A percentile compares a stretch with the other conserved stretches of the same genome.
These are phyloP conservation scores for Psittacula echo DNA, from an alignment of 2,797 vertebrate genomes.

Conservation along the genomic window DNA sequence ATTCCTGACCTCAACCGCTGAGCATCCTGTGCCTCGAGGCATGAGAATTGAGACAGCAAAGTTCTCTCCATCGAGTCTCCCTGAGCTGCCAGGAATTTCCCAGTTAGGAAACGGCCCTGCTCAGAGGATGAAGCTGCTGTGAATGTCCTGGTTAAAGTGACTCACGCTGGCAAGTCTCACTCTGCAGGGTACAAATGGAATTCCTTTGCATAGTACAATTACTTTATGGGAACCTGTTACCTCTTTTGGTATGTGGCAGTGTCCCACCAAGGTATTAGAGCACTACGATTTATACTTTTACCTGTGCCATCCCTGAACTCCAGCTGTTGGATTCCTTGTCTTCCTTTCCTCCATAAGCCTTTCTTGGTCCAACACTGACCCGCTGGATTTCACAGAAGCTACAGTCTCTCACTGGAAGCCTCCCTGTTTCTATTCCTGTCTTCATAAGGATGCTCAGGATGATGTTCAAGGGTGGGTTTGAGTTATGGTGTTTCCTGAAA, in stretches of 20 bases:
- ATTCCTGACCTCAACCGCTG: not conserved
- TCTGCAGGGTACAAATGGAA: not conserved
- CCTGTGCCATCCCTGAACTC: not conserved
- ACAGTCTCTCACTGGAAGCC: not conserved
- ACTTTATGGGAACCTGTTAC: not conserved
- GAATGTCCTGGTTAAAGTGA: not conserved
- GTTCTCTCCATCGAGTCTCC: not conserved
- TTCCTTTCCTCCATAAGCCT: not conserved
- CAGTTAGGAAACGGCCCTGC: not conserved
- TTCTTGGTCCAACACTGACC: not conserved
- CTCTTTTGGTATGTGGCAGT: not conserved
- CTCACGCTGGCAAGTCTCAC: not conserved
- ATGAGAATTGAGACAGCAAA: accelerated
- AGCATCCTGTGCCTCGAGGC: not conserved
- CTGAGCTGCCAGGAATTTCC: not conserved
- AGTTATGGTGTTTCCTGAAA: not conserved
- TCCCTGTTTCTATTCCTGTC: not conserved
- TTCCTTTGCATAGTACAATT: not conserved
- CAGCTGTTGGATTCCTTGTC: not conserved
- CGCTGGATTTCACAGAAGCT: not conserved
- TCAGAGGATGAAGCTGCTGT: not conserved
- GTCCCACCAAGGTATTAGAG: not conserved
- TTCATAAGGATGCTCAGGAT: not conserved
- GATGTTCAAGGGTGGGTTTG: not conserved
- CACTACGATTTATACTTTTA: not conserved